A percentile compares a stretch with the other conserved stretches of the same genome.
phyloP scores from a whole-genome alignment of 2,888 invertebrate genomes.

The Cynaeus angustus region DNA sequence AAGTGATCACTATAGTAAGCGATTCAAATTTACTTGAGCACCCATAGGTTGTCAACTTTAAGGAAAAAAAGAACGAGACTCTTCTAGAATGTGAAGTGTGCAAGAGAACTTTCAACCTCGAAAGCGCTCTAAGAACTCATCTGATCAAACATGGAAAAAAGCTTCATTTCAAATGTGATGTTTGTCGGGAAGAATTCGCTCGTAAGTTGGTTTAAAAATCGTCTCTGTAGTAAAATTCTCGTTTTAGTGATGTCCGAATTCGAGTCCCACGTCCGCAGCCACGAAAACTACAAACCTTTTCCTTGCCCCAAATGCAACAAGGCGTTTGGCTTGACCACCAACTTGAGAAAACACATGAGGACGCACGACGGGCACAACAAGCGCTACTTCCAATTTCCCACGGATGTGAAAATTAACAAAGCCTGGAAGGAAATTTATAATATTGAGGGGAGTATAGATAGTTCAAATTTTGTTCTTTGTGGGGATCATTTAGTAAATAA shows the following conservation, averaged over 20 bases:
- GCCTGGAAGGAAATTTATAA: too few species aligned
- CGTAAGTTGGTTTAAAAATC: conserved; percentile 59
- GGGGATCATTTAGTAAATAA: too few species aligned
- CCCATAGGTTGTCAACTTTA: not conserved
- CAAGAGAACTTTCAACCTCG: conserved; percentile 61
- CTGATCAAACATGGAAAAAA: conserved; percentile 63
- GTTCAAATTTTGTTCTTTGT: too few species aligned
- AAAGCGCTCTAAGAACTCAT: conserved; percentile 62
- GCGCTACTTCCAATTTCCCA: too few species aligned
- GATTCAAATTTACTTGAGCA: conserved; percentile 1
- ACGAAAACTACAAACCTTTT: conserved; percentile 64
- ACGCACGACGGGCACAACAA: conserved; percentile 66
- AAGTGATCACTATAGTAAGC: conserved; percentile 10
- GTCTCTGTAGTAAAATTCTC: conserved; percentile 44
- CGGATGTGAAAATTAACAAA: too few species aligned
- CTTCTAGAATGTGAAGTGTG: conserved; percentile 59
- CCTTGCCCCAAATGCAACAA: conserved; percentile 65
- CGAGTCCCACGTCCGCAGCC: conserved; percentile 56
- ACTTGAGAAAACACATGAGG: conserved; percentile 65
- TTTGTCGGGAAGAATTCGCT: conserved; percentile 65
- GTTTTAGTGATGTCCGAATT: conserved; percentile 63
- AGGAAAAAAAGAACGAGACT: not conserved
- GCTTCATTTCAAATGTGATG: conserved; percentile 58
- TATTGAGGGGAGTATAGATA: too few species aligned
- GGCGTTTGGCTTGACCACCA: conserved; percentile 60